These are phyloP conservation scores for Timandra comae DNA, from an alignment of 2,888 invertebrate species.

Conservation along the genomic window DNA sequence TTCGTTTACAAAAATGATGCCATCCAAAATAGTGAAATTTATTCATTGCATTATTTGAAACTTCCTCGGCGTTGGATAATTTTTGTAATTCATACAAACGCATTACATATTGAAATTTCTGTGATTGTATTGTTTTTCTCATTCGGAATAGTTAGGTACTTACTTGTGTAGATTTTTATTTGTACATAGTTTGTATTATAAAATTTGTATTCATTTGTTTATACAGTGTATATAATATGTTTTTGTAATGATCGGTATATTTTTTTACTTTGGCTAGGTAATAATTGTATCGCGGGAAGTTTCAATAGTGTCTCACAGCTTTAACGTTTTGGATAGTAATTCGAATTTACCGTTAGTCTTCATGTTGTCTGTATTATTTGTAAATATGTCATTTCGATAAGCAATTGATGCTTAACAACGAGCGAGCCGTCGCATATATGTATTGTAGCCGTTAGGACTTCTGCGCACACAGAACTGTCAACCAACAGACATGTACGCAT, in stretches of 20 bases:
- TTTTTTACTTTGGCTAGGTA: conserved; percentile 9
- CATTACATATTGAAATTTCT: conserved; percentile 22
- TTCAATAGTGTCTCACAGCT: conserved; percentile 38
- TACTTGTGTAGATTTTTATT: conserved; percentile 33
- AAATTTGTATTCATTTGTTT: conserved; percentile 21
- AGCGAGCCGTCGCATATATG: conserved; percentile 51
- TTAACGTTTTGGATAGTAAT: conserved; percentile 43
- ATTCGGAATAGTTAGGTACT: conserved; percentile 15
- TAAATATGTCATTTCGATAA: conserved; percentile 66
- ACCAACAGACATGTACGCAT: conserved; percentile 20
- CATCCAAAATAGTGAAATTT: conserved; percentile 44
- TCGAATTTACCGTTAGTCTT: conserved; percentile 59
- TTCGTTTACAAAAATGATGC: conserved; percentile 43
- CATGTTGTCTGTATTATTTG: conserved; percentile 60
- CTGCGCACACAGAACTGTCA: conserved; percentile 58
- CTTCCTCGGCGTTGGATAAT: conserved; percentile 27
- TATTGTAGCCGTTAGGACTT: conserved; percentile 61
- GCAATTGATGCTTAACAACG: conserved; percentile 65
- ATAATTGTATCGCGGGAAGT: conserved; percentile 30
- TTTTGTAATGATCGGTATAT: conserved; percentile 2
- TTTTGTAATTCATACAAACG: conserved; percentile 19
- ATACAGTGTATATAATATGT: conserved; percentile 33
- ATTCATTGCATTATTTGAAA: conserved; percentile 39
- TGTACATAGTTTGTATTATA: conserved; percentile 66
- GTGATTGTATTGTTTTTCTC: conserved; percentile 19